Evolutionary conservation across 2,113 vertebrate species (phyloP), one percentile per base, ranked within the genome.

Genomic region (Parus major): DNA sequence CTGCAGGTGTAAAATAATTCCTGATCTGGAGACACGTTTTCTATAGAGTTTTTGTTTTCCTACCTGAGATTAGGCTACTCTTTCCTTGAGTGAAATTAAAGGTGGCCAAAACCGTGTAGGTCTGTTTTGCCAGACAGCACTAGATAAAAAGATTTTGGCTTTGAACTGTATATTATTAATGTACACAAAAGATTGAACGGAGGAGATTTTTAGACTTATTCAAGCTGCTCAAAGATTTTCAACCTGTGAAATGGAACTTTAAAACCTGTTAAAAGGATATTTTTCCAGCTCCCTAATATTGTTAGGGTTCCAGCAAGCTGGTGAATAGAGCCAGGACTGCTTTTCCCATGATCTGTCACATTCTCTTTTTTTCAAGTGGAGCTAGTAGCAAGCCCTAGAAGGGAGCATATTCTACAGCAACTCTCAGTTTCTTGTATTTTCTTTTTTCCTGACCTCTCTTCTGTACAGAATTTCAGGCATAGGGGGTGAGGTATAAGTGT

Each of bases 1-100:
- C 98, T 98, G 82, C 93, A 98, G 98, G 97, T 79, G 44, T 64
- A 91, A 83, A 9, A 69, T 65, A 80, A 66, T 53, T 75, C 31
- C 36, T 73, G 66, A 13, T 82, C 57, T 91, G 35, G 68, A 70
- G 22, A 57, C 39, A 56, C 2, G 5, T 1, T 71, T 66, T 35
- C 3, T 71, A 73, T 72, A 57, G 11, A 20, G 79, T 93, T 86
- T 78, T 57, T 5, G 1, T 57, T 73, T 42, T 27, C 3, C 21
- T 86, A 68, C 66, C n/a, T 68, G 75, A 90, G 27, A 47, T 81
- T 27, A 59, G 16, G 4, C 6, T 82, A 31, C 88, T 85, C 60
- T 69, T 22, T 86, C 25, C 5, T 20, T 49, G 7, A 76, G 0
- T 25, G 18, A 77, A 64, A 4, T 55, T 35, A 70, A 82, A 55